Conservation (phyloP, 2,888 invertebrate genomes). For the Drosophila phalerata region DNA sequence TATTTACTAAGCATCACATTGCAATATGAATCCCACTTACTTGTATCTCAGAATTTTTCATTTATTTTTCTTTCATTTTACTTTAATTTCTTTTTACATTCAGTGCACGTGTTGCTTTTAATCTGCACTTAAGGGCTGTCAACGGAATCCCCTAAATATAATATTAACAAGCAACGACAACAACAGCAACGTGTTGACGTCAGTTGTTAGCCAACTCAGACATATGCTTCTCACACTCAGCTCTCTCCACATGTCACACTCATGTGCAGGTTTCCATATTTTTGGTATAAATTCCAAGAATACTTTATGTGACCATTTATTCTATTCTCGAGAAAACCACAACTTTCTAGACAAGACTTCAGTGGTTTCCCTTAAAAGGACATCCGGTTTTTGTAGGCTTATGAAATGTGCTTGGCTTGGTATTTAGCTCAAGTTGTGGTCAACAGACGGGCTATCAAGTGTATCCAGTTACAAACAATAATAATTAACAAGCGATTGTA, state of each 20-base stretch:
- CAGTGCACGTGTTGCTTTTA: slow-evolving; percentile 45
- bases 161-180: not conserved
- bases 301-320: not conserved
- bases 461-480: not conserved
- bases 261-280: not conserved
- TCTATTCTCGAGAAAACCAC: not conserved
- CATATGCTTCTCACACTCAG: not conserved
- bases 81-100: slow-evolving; percentile 45
- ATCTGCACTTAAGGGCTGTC: slow-evolving; percentile 37
- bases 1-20: slow-evolving; percentile 4
- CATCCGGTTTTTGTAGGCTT: not conserved
- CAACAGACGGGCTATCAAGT: not conserved
- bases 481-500: too few relatives aligned
- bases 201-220: slow-evolving; percentile 4
- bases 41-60: slow-evolving; percentile 1
- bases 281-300: slow-evolving; percentile 12
- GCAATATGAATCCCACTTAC: slow-evolving; percentile 19
- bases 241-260: not conserved
- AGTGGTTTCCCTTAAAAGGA: not conserved
- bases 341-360: not conserved
- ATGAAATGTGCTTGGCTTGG: not conserved
- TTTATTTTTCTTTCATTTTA: slow-evolving; percentile 8
- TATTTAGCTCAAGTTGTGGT: slow-evolving; percentile 3
- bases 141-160: slow-evolving; percentile 7
- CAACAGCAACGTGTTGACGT: slow-evolving; percentile 5